Percentiles rank a stretch among this genome's conserved stretches.
phyloP scores from a whole-genome alignment of 2,797 vertebrate genomes.

The Falco novaeseelandiae region DNA sequence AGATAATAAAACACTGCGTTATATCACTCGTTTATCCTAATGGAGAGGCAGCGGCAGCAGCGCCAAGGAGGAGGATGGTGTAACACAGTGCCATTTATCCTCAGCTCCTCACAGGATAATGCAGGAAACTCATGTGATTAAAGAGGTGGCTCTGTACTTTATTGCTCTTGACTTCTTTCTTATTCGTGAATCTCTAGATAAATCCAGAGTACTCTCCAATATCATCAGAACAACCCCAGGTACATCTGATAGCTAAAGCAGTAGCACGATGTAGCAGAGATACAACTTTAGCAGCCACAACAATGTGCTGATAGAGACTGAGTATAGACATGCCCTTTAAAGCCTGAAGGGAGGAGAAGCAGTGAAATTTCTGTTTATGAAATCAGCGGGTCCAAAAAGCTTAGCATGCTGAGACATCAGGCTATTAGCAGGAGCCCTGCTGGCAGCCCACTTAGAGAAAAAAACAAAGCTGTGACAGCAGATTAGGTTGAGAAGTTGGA shows the following conservation, averaged over 20 bases:
- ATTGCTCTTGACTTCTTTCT: background rate
- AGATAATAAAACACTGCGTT: background rate
- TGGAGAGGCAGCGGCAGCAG: rapidly evolving
- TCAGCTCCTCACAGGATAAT: background rate
- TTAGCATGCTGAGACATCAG: background rate
- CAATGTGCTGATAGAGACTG: background rate
- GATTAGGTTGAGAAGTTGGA: background rate
- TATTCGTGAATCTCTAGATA: background rate
- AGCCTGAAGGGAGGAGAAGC: background rate
- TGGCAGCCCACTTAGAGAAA: background rate
- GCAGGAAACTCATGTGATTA: background rate
- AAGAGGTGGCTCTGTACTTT: background rate
- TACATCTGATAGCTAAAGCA: background rate
- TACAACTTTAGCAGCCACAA: background rate
- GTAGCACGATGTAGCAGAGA: background rate
- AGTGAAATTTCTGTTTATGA: background rate
- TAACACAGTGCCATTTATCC: background rate
- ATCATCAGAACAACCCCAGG: background rate
- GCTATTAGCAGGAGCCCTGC: constrained; percentile 4
- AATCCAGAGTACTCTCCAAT: background rate
- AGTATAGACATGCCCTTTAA: background rate
- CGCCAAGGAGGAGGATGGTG: background rate
- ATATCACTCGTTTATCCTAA: no score
- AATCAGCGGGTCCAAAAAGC: background rate
- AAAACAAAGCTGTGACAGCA: background rate